Evolutionary conservation across 1,140 invertebrate genomes (phyloP).

Genomic region (Calephelis nemesis): DNA sequence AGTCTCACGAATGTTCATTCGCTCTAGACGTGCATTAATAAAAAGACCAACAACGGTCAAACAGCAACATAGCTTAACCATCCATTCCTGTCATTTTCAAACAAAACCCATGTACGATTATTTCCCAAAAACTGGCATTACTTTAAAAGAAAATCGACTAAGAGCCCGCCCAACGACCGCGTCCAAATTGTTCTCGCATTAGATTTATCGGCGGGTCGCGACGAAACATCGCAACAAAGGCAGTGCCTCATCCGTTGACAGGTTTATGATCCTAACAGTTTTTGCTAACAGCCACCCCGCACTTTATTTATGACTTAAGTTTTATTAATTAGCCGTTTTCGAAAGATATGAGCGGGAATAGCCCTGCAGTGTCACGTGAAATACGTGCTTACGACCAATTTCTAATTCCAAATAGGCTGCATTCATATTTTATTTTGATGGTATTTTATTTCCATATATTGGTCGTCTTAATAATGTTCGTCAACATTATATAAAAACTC

Average conservation of each 20-base stretch:
- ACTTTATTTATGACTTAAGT: slow-evolving; percentile 67
- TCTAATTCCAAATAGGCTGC: not conserved
- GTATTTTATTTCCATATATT: no score
- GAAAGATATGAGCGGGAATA: slow-evolving; percentile 41
- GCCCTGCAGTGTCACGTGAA: slow-evolving; percentile 21
- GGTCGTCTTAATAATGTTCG: no score
- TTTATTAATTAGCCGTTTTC: slow-evolving; percentile 72
- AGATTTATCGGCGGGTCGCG: slow-evolving; percentile 60
- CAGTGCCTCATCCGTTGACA: slow-evolving; percentile 67
- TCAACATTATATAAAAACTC: not conserved
- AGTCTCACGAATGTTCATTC: no score
- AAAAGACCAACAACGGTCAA: not conserved
- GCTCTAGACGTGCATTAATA: no score
- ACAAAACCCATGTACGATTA: slow-evolving; percentile 13
- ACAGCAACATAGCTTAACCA: not conserved
- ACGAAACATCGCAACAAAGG: slow-evolving; percentile 71
- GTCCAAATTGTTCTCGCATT: slow-evolving; percentile 61
- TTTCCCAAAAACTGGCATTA: slow-evolving; percentile 14
- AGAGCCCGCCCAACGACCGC: slow-evolving; percentile 30
- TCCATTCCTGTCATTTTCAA: slow-evolving; percentile 8
- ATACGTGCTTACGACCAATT: slow-evolving; percentile 20
- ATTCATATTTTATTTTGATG: no score
- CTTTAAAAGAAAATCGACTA: slow-evolving; percentile 30
- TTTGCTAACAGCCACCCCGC: slow-evolving; percentile 68
- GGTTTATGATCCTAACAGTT: slow-evolving; percentile 74